Conservation (phyloP, 1,140 invertebrate genomes). For the Orchestia grillus region DNA sequence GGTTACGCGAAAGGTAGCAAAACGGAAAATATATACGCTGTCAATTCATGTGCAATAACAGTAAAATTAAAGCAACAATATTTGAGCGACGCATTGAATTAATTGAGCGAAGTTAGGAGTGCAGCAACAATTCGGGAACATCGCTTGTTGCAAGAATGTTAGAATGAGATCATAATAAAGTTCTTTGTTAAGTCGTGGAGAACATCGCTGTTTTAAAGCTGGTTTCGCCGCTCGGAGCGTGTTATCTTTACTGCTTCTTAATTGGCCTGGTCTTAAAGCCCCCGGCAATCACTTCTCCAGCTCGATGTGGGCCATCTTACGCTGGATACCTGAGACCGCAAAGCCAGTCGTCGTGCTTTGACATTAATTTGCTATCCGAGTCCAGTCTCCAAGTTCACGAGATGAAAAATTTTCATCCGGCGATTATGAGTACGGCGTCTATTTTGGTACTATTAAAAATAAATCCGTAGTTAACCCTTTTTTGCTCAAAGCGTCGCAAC, state of each 20-base stretch:
- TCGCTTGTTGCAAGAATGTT: neutral
- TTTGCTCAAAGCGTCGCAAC: too few species aligned
- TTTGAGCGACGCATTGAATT: neutral
- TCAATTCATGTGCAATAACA: neutral
- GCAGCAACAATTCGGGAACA: neutral
- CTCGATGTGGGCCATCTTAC: neutral
- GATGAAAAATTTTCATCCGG: neutral
- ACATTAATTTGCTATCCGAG: neutral
- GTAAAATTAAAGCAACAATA: neutral
- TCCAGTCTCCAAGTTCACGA: neutral
- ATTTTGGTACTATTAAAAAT: neutral
- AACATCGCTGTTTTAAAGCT: neutral
- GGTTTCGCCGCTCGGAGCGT: neutral
- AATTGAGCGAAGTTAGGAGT: neutral
- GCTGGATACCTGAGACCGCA: neutral
- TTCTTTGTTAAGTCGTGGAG: neutral
- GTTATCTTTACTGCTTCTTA: neutral
- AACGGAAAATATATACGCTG: too few species aligned
- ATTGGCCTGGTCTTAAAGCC: neutral
- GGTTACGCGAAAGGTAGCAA: too few species aligned
- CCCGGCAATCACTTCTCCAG: neutral
- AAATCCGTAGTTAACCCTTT: too few species aligned
- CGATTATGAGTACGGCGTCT: neutral
- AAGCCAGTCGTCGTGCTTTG: neutral
- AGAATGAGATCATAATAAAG: neutral